These are phyloP conservation scores for Gastrophysa polygoni DNA, from an alignment of 2,888 invertebrate genomes.

Conservation along the genomic window DNA sequence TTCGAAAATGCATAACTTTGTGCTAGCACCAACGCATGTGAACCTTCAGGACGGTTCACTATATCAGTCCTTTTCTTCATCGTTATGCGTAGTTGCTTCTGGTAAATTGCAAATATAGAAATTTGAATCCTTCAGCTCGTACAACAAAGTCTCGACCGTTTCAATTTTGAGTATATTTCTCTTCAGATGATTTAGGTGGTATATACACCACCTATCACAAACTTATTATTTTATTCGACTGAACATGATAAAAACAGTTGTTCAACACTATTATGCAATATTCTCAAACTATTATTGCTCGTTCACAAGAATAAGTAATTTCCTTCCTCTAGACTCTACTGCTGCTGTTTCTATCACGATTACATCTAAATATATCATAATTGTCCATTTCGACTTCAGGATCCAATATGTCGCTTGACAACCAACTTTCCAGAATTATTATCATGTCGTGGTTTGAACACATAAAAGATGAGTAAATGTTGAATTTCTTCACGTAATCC, in stretches of 20 bases:
- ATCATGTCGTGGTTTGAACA: background rate
- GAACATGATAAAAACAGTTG: background rate
- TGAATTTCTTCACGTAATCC: background rate
- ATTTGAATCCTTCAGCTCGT: background rate
- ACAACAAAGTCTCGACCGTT: too few relatives aligned
- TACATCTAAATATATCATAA: background rate
- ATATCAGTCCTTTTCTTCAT: background rate
- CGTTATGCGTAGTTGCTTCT: background rate
- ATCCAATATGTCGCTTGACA: too few relatives aligned
- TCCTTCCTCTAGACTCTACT: background rate
- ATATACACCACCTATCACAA: background rate
- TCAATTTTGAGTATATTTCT: background rate
- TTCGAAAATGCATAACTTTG: too few relatives aligned
- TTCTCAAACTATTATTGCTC: background rate
- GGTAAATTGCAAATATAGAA: background rate
- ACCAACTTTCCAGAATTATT: constrained; percentile 1
- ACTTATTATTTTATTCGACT: background rate
- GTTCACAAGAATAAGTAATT: background rate
- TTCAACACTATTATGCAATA: too few relatives aligned
- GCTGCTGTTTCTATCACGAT: background rate
- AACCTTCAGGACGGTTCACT: background rate
- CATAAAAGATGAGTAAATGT: background rate
- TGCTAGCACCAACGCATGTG: background rate
- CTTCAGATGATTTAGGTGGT: background rate
- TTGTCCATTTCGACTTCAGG: background rate